Percentiles rank a stretch among this genome's conserved stretches.
Conservation (phyloP, 2,888 invertebrate genomes). For the Kryphioiulus occultus region DNA sequence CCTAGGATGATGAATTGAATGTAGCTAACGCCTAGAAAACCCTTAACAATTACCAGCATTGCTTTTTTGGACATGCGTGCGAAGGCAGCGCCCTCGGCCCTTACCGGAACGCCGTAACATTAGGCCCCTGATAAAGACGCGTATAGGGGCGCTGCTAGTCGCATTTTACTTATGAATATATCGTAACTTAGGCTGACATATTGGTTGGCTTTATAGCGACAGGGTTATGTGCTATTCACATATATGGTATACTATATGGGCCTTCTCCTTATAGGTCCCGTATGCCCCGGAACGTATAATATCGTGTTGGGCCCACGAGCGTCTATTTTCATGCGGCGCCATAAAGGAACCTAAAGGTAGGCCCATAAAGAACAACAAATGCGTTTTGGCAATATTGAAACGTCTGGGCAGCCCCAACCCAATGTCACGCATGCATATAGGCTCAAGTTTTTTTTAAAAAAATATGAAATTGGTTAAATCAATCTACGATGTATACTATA, state of each 20-base stretch:
- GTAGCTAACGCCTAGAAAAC: not conserved
- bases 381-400: not conserved
- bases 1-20: not conserved
- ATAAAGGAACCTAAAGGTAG: not conserved
- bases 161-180: not conserved
- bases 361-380: not conserved
- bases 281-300: not conserved
- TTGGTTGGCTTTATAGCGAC: not conserved
- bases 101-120: not conserved
- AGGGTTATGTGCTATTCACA: not conserved
- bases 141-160: not conserved
- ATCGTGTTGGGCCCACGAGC: not conserved
- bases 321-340: not conserved
- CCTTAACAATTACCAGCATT: not conserved
- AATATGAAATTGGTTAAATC: too few relatives aligned
- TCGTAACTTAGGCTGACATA: constrained; percentile 4
- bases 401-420: too few relatives aligned
- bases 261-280: too few relatives aligned
- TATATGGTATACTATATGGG: too few relatives aligned
- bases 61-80: not conserved
- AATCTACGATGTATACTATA: too few relatives aligned
- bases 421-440: too few relatives aligned
- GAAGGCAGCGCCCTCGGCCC: not conserved
- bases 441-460: too few relatives aligned
- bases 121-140: not conserved